phyloP scores from a whole-genome alignment of 2,888 invertebrate genomes.

The Drosophila falleni region DNA sequence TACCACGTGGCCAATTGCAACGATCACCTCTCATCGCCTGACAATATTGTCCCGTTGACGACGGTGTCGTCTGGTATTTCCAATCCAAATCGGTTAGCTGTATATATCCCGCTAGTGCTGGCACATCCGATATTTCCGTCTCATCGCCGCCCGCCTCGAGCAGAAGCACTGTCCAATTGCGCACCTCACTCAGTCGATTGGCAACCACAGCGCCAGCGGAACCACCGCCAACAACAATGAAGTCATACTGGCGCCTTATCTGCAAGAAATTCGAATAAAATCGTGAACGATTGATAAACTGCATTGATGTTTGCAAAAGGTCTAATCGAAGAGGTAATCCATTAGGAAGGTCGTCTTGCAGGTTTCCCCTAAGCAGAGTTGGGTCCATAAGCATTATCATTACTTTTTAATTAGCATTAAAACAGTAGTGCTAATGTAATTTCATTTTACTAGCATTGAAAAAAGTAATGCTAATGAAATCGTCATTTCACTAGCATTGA shows the following conservation, averaged over 20 bases:
- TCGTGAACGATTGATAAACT: neutral
- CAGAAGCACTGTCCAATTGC: conserved; percentile 93
- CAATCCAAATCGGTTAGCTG: conserved; percentile 95
- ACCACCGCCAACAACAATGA: conserved; percentile 94
- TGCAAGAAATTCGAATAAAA: conserved; percentile 84
- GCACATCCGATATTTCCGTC: conserved; percentile 95
- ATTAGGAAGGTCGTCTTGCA: too few species aligned
- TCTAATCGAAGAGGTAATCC: too few species aligned
- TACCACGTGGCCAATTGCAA: conserved; percentile 97
- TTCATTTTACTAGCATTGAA: too few species aligned
- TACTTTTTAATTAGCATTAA: too few species aligned
- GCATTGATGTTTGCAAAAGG: neutral
- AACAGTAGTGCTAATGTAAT: too few species aligned
- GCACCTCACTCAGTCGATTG: conserved; percentile 92
- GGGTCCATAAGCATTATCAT: too few species aligned
- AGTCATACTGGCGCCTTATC: conserved; percentile 93
- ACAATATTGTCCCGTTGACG: conserved; percentile 92
- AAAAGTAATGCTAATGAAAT: too few species aligned
- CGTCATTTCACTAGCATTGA: too few species aligned
- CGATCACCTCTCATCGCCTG: conserved; percentile 94
- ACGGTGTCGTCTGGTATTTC: conserved; percentile 95
- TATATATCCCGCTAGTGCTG: conserved; percentile 92
- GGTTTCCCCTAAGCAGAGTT: too few species aligned
- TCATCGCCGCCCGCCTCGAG: conserved; percentile 95
- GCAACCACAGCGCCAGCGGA: conserved; percentile 96